phyloP scores from a whole-genome alignment of 2,113 vertebrate species.

The Hemiscyllium ocellatum region DNA sequence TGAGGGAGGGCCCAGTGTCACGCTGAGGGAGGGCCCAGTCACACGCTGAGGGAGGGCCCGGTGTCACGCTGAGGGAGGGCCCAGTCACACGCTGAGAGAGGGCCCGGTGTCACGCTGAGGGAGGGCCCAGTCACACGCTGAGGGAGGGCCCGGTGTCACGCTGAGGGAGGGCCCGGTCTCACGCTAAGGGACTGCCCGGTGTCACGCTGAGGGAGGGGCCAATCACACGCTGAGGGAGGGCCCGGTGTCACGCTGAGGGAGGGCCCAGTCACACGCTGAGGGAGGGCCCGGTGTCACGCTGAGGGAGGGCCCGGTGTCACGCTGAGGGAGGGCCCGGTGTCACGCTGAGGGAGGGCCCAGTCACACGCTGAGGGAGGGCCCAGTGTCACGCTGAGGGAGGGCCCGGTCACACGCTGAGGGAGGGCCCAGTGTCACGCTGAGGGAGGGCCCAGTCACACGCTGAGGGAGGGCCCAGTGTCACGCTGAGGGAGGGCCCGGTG shows the following conservation, averaged over 20 bases:
- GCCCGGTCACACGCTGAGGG: too few relatives aligned
- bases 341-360: not conserved
- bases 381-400: too few relatives aligned
- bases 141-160: too few relatives aligned
- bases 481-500: not conserved
- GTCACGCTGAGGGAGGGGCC: not conserved
- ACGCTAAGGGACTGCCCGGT: too few relatives aligned
- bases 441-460: too few relatives aligned
- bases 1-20: too few relatives aligned
- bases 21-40: not conserved
- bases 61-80: not conserved
- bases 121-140: too few relatives aligned
- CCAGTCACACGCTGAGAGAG: too few relatives aligned
- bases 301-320: not conserved
- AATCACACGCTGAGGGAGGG: not conserved
- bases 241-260: not conserved
- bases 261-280: not conserved
- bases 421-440: not conserved
- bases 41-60: not conserved
- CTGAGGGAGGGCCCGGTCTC: not conserved
- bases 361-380: not conserved
- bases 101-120: too few relatives aligned
- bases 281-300: not conserved
- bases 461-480: not conserved
- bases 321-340: not conserved